These are phyloP conservation scores for Myripristis murdjan DNA, from an alignment of 2,797 vertebrate genomes.

Conservation along the genomic window DNA sequence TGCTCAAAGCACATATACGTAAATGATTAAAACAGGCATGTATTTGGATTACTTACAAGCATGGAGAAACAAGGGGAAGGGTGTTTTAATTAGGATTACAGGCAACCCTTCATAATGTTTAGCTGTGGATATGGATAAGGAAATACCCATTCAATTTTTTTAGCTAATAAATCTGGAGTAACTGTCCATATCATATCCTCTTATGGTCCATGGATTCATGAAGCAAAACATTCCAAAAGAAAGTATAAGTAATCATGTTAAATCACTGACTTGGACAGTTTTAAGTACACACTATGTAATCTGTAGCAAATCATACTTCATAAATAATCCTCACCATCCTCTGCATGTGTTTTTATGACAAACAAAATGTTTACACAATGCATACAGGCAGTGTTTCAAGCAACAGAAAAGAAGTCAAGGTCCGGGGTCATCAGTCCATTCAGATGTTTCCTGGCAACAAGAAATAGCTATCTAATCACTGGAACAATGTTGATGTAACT, in stretches of 20 bases:
- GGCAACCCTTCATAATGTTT: background rate
- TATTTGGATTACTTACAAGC: background rate
- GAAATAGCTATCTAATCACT: constrained; percentile 36
- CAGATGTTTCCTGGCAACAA: constrained; percentile 67
- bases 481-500: constrained; percentile 29
- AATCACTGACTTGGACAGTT: too few relatives aligned
- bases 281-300: constrained; percentile 29
- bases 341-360: constrained; percentile 39
- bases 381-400: constrained; percentile 35
- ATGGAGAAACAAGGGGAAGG: background rate
- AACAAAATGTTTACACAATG: constrained; percentile 57
- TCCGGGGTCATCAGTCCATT: constrained; percentile 55
- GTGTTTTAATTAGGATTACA: too few relatives aligned
- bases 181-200: too few relatives aligned
- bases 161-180: background rate
- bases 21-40: background rate
- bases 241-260: too few relatives aligned
- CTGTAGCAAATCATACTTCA: background rate
- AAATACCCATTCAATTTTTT: constrained; percentile 1
- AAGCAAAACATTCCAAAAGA: too few relatives aligned
- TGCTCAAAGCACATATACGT: background rate
- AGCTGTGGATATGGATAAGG: background rate
- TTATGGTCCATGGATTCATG: too few relatives aligned
- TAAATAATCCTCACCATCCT: constrained; percentile 33
- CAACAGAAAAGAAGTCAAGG: constrained; percentile 51